phyloP scores from a whole-genome alignment of 2,888 invertebrate species.

The Oeneis ivallda region DNA sequence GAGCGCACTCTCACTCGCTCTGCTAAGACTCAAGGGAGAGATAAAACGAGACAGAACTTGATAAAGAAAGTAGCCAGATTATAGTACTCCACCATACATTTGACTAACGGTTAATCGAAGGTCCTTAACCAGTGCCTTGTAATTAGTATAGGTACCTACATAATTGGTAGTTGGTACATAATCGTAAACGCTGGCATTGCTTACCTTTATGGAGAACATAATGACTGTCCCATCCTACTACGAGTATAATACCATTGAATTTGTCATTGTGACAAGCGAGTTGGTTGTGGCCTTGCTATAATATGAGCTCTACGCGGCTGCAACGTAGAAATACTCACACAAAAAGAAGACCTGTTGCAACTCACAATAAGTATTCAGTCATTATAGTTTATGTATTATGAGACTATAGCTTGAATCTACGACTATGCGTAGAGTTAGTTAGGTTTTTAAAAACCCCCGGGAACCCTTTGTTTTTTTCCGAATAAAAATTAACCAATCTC shows the following conservation, averaged over 20 bases:
- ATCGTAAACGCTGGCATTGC: constrained; percentile 56
- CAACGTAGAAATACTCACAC: constrained; percentile 13
- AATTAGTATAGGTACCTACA: constrained; percentile 37
- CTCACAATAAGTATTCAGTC: neutral
- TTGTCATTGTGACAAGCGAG: constrained; percentile 39
- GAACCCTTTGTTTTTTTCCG: too few species aligned
- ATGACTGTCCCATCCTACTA: constrained; percentile 48
- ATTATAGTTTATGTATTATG: too few species aligned
- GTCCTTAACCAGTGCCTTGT: constrained; percentile 27
- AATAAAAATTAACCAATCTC: too few species aligned
- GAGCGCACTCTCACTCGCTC: too few species aligned
- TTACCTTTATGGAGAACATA: constrained; percentile 55
- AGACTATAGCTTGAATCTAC: too few species aligned
- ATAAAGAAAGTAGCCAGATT: neutral
- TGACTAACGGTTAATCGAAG: constrained; percentile 18
- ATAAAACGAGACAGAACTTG: neutral
- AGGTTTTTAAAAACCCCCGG: too few species aligned
- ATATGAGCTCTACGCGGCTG: constrained; percentile 18
- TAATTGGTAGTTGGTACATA: too few species aligned
- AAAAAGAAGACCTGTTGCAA: neutral
- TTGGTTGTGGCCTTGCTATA: constrained; percentile 32
- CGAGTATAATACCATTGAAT: constrained; percentile 39
- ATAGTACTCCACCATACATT: neutral
- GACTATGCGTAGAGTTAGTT: too few species aligned
- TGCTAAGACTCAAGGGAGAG: too few species aligned